These are phyloP conservation scores for Drosophila pachea DNA, from an alignment of 1,140 invertebrate genomes.

Conservation along the genomic window DNA sequence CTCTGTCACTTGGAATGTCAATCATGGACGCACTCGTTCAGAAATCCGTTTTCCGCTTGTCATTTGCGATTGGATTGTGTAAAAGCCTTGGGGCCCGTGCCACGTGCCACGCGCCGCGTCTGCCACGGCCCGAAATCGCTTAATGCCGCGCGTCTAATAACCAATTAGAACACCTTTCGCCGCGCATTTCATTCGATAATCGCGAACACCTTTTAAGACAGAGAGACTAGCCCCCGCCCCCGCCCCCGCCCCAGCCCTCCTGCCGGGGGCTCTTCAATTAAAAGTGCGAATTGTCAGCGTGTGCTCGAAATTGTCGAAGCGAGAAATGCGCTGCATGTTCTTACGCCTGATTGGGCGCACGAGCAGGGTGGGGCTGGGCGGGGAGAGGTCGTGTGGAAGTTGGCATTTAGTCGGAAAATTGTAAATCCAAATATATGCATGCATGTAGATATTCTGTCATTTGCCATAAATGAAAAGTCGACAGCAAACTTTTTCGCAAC, in stretches of 20 bases:
- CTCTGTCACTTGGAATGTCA: conserved; percentile 52
- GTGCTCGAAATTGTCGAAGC: conserved; percentile 42
- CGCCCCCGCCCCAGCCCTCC: neutral
- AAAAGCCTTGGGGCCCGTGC: neutral
- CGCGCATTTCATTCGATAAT: conserved; percentile 21
- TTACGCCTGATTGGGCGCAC: conserved; percentile 58
- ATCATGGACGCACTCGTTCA: conserved; percentile 58
- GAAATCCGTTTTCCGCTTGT: conserved; percentile 73
- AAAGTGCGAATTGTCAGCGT: conserved; percentile 35
- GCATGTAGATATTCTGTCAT: conserved; percentile 29
- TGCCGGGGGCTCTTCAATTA: conserved; percentile 24
- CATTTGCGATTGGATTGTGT: conserved; percentile 52
- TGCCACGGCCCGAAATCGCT: neutral
- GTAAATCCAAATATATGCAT: conserved; percentile 22
- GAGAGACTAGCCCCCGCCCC: no score
- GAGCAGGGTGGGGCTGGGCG: neutral
- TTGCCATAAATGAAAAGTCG: conserved; percentile 17
- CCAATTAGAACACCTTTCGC: conserved; percentile 34
- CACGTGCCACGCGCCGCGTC: conserved; percentile 2
- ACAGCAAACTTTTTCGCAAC: conserved; percentile 49
- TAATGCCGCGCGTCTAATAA: conserved; percentile 20
- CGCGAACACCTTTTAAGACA: conserved; percentile 18
- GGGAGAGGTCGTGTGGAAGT: no score
- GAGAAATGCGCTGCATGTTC: conserved; percentile 53
- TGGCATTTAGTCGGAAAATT: conserved; percentile 20